phyloP scores from a whole-genome alignment of 2,888 invertebrate species.

The Leistus spinibarbis region DNA sequence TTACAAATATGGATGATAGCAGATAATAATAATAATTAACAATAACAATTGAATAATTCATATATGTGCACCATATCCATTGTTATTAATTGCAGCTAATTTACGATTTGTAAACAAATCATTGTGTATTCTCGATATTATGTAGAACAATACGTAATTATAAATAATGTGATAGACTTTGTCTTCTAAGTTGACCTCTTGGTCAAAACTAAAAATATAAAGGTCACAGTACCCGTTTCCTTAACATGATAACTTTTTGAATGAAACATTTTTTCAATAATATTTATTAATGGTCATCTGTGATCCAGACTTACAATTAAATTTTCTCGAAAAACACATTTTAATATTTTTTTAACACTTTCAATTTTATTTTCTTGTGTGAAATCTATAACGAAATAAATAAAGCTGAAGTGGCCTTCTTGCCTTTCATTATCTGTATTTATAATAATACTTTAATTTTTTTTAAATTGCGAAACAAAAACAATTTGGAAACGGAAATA shows the following conservation, averaged over 20 bases:
- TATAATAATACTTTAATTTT: no score
- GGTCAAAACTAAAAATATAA: background rate
- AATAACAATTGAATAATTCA: background rate
- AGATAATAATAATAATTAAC: no score
- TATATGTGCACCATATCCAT: background rate
- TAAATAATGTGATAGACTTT: background rate
- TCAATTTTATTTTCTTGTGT: no score
- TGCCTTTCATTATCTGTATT: no score
- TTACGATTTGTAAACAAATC: background rate
- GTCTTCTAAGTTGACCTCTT: background rate
- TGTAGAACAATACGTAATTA: background rate
- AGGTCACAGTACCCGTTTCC: background rate
- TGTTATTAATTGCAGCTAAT: background rate
- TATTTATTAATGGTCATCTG: background rate
- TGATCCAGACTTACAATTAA: background rate
- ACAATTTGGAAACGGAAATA: no score
- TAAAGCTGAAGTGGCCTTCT: no score
- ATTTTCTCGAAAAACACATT: background rate
- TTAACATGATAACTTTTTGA: background rate
- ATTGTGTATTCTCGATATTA: background rate
- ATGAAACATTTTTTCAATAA: background rate
- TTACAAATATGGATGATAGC: no score
- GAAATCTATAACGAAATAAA: no score
- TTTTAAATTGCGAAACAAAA: no score
- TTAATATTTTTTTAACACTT: background rate